Conservation (phyloP, 2,888 invertebrate genomes). For the Hartigia nigra region DNA sequence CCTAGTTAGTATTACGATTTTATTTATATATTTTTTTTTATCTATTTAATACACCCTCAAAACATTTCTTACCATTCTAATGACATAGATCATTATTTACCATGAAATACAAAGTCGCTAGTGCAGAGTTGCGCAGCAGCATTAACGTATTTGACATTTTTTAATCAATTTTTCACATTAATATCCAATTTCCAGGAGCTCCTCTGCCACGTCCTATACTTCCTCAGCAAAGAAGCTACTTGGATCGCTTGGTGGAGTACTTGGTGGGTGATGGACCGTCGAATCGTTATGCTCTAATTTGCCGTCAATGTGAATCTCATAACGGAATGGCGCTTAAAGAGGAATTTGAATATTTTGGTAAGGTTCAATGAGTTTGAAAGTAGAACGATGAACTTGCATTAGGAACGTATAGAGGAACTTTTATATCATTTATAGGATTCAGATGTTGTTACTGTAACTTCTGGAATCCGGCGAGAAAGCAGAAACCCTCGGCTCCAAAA, state of each 20-base stretch:
- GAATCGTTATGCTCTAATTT: constrained; percentile 95
- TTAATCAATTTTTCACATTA: constrained; percentile 2
- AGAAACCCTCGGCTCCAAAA: constrained; percentile 82
- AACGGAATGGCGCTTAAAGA: constrained; percentile 88
- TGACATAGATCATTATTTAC: background rate
- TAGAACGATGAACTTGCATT: background rate
- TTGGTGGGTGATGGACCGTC: constrained; percentile 95
- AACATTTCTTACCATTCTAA: background rate
- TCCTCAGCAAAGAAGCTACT: constrained; percentile 78
- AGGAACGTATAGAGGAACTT: background rate
- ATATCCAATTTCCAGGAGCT: constrained; percentile 38
- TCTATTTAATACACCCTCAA: constrained; percentile 8
- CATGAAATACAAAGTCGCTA: background rate
- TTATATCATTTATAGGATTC: constrained; percentile 72
- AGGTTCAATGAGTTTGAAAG: constrained; percentile 20
- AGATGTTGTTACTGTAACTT: constrained; percentile 91
- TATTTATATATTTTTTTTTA: constrained; percentile 12
- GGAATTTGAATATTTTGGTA: constrained; percentile 76
- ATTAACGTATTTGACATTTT: background rate
- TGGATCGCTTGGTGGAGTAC: constrained; percentile 94
- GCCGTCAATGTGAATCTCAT: constrained; percentile 88
- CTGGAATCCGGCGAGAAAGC: constrained; percentile 89
- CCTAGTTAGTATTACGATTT: constrained; percentile 46
- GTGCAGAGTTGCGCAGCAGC: background rate
- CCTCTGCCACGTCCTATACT: constrained; percentile 77